These are phyloP conservation scores for Limnephilus auricula DNA, from an alignment of 2,888 invertebrate species.

Conservation along the genomic window DNA sequence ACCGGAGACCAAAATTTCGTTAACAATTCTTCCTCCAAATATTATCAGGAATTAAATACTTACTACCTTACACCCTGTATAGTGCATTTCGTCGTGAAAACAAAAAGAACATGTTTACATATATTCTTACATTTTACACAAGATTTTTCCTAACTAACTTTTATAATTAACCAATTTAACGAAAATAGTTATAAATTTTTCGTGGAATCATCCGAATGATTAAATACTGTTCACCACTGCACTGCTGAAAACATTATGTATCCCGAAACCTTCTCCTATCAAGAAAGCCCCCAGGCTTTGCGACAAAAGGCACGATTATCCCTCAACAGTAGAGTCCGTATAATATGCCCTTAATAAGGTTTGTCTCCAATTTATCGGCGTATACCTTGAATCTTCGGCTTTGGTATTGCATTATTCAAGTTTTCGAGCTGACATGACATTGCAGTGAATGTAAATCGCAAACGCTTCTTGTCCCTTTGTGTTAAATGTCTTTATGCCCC, in stretches of 20 bases:
- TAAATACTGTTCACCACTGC: neutral
- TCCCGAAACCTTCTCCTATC: neutral
- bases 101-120: too few relatives aligned
- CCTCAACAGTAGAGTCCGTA: neutral
- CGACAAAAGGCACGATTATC: neutral
- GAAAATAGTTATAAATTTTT: too few relatives aligned
- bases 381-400: neutral
- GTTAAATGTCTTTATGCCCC: conserved; percentile 13
- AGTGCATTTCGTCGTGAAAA: too few relatives aligned
- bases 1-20: too few relatives aligned
- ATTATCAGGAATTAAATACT: too few relatives aligned
- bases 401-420: conserved; percentile 18
- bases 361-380: neutral
- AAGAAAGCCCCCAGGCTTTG: neutral
- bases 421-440: conserved; percentile 20
- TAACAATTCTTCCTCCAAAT: too few relatives aligned
- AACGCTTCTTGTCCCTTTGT: neutral
- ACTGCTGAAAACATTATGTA: neutral
- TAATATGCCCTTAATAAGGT: neutral
- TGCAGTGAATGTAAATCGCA: conserved; percentile 14
- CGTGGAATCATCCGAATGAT: neutral
- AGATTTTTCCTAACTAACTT: too few relatives aligned
- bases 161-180: too few relatives aligned
- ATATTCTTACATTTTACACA: too few relatives aligned
- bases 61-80: too few relatives aligned